Evolutionary conservation across 2,113 vertebrate species (phyloP).

Genomic region (Sceloporus tristichus): DNA sequence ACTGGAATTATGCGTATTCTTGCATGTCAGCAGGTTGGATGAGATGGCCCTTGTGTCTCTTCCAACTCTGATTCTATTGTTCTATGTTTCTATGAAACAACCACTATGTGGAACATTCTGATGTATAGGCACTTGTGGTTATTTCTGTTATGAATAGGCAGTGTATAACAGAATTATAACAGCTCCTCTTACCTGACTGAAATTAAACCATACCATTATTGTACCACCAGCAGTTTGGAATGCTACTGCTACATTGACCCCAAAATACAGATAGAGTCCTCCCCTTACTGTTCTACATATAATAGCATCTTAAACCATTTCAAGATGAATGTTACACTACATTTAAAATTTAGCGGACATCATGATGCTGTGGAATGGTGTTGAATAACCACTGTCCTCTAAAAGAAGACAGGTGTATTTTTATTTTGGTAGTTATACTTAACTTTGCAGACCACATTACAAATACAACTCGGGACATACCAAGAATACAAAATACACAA

Average conservation of each 20-base stretch:
- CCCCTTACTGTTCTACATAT: neutral
- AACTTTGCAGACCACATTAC: rapidly evolving
- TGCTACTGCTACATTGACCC: neutral
- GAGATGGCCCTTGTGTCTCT: no score
- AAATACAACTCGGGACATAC: slow-evolving; percentile 76
- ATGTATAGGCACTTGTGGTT: no score
- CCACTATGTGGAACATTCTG: no score
- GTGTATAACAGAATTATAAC: no score
- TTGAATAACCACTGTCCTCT: neutral
- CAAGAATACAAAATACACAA: slow-evolving; percentile 94
- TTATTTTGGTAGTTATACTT: neutral
- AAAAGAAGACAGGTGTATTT: neutral
- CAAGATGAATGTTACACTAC: neutral
- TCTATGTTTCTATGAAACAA: no score
- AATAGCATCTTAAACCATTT: neutral
- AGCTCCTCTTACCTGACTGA: neutral
- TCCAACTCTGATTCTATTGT: no score
- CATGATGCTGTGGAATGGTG: neutral
- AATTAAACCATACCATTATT: neutral
- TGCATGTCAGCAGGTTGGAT: no score
- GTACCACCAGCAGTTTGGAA: neutral
- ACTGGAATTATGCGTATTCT: no score
- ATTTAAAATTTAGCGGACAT: neutral
- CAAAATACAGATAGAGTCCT: neutral
- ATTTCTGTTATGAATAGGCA: neutral